A percentile compares a stretch with the other conserved stretches of the same genome.
These are phyloP conservation scores for Lipotes vexillifer DNA, from an alignment of 2,113 vertebrate genomes.

Conservation along the genomic window DNA sequence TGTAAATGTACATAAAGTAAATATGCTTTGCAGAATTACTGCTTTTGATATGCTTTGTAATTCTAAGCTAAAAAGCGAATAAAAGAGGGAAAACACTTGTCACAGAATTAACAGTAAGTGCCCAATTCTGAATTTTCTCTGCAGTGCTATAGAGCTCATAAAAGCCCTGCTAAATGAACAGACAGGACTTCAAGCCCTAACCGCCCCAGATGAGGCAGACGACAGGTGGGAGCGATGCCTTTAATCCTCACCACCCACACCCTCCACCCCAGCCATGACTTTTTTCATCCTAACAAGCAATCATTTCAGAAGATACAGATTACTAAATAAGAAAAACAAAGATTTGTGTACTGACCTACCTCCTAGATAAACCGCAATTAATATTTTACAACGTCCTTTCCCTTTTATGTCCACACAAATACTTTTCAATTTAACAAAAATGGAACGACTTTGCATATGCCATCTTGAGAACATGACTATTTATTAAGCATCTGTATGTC, in stretches of 20 bases:
- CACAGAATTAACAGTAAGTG: neutral
- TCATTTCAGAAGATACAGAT: constrained; percentile 32
- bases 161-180: neutral
- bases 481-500: neutral
- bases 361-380: constrained; percentile 20
- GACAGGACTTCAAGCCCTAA: neutral
- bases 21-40: neutral
- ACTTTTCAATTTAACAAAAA: constrained; percentile 6
- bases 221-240: neutral
- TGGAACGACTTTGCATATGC: neutral
- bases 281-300: neutral
- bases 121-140: neutral
- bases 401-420: neutral
- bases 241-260: neutral
- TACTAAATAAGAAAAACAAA: neutral
- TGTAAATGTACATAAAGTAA: neutral
- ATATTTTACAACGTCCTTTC: neutral
- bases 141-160: neutral
- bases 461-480: neutral
- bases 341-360: neutral
- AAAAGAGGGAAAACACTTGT: neutral
- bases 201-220: neutral
- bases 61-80: neutral
- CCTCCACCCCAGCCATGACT: neutral
- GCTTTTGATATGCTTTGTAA: neutral